Conservation (phyloP, 2,888 invertebrate species). For the Mythimna ferrago region DNA sequence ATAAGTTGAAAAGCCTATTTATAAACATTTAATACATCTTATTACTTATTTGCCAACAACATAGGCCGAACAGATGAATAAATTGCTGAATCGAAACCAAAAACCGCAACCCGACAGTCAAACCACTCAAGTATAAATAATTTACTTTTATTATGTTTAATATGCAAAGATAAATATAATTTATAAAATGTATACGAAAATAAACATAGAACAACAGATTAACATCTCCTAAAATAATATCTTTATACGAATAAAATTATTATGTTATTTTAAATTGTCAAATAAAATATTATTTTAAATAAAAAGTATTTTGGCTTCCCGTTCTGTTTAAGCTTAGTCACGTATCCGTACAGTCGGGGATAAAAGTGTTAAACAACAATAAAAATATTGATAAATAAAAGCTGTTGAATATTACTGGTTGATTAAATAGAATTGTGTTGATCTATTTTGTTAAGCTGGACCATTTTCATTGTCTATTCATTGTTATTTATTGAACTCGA, state of each 20-base stretch:
- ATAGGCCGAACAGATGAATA: slow-evolving; percentile 35
- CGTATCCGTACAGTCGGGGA: slow-evolving; percentile 77
- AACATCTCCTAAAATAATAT: slow-evolving; percentile 85
- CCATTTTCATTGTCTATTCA: background rate
- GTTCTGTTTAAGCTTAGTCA: slow-evolving; percentile 83
- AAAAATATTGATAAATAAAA: slow-evolving; percentile 15
- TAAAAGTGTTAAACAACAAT: slow-evolving; percentile 66
- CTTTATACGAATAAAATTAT: slow-evolving; percentile 87
- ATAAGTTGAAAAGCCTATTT: background rate
- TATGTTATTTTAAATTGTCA: slow-evolving; percentile 84
- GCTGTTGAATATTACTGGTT: background rate
- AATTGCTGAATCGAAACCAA: slow-evolving; percentile 36
- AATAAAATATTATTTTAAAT: slow-evolving; percentile 86
- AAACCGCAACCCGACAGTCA: slow-evolving; percentile 47
- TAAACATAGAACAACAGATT: slow-evolving; percentile 74
- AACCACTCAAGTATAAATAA: slow-evolving; percentile 49
- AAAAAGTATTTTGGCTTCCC: slow-evolving; percentile 80
- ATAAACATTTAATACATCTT: slow-evolving; percentile 31
- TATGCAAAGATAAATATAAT: slow-evolving; percentile 59
- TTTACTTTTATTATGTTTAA: slow-evolving; percentile 45
- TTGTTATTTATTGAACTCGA: background rate
- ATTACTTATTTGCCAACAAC: slow-evolving; percentile 39
- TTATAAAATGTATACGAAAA: slow-evolving; percentile 69
- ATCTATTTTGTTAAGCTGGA: background rate
- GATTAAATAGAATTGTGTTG: slow-evolving; percentile 3